Evolutionary conservation across 2,888 invertebrate genomes (phyloP).

Genomic region (Drosophila nr. medialis): DNA sequence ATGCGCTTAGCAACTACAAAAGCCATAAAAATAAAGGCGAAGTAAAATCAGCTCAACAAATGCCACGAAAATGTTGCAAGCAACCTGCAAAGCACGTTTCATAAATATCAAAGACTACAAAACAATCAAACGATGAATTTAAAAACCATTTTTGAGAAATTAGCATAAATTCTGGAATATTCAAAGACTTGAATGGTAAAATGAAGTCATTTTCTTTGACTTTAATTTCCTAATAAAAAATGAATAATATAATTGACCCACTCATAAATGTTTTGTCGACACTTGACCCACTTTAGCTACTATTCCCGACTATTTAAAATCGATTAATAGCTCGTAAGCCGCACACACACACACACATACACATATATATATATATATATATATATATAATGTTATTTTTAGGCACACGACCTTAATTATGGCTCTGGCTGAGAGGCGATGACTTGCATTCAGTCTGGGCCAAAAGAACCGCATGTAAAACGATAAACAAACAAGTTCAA

Average conservation of each 20-base stretch:
- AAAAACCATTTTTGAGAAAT: background rate
- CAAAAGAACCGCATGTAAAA: constrained; percentile 15
- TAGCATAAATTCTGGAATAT: background rate
- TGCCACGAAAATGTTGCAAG: background rate
- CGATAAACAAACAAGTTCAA: constrained; percentile 67
- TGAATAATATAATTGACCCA: background rate
- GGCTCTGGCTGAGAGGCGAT: constrained; percentile 33
- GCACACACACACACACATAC: constrained; percentile 6
- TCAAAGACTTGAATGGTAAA: background rate
- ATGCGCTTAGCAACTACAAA: constrained; percentile 24
- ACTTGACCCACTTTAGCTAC: constrained; percentile 4
- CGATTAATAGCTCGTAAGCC: constrained; percentile 24
- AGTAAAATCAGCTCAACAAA: background rate
- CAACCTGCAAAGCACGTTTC: background rate
- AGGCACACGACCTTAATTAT: constrained; percentile 72
- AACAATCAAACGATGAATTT: background rate
- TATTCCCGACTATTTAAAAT: constrained; percentile 15
- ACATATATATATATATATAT: background rate
- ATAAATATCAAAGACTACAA: background rate
- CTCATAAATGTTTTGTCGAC: background rate
- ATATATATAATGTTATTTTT: constrained; percentile 18
- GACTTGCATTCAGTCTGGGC: constrained; percentile 42
- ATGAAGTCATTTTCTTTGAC: background rate
- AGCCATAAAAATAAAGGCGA: background rate
- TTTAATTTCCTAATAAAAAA: background rate